Percentiles rank a stretch among this genome's conserved stretches.
Conservation (phyloP, 2,888 invertebrate genomes). For the Gonocerus acuteangulatus region DNA sequence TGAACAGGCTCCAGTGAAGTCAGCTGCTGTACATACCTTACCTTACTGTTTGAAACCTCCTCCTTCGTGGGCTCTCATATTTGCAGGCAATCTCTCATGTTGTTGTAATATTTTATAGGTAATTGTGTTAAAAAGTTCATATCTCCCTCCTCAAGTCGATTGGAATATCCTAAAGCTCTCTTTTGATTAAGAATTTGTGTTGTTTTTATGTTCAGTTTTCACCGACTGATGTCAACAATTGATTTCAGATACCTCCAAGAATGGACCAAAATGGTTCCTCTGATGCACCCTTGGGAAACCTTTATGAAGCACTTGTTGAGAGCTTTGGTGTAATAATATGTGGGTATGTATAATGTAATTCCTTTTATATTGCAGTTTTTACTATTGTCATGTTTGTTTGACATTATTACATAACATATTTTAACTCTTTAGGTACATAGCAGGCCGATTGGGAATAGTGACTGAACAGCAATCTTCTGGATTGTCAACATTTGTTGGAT, state of each 20-base stretch:
- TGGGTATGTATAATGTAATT: conserved; percentile 55
- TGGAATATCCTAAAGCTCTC: no score
- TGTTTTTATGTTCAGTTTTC: no score
- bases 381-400: background rate
- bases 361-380: background rate
- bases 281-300: conserved; percentile 56
- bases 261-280: conserved; percentile 11
- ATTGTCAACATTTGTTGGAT: conserved; percentile 84
- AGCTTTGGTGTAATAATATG: conserved; percentile 86
- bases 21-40: no score
- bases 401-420: conserved; percentile 20
- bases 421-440: conserved; percentile 52
- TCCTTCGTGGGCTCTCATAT: no score
- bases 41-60: no score
- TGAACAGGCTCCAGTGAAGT: no score
- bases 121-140: no score
- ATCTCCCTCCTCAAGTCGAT: no score
- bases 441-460: conserved; percentile 74
- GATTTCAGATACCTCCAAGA: conserved; percentile 5
- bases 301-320: conserved; percentile 84
- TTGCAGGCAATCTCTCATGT: no score
- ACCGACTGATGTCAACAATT: no score
- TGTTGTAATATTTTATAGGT: no score
- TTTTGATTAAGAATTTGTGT: no score
- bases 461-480: conserved; percentile 80